Percentiles rank a stretch among this genome's conserved stretches.
Evolutionary conservation across 2,888 invertebrate genomes (phyloP).

Genomic region (Arctia plantaginis): DNA sequence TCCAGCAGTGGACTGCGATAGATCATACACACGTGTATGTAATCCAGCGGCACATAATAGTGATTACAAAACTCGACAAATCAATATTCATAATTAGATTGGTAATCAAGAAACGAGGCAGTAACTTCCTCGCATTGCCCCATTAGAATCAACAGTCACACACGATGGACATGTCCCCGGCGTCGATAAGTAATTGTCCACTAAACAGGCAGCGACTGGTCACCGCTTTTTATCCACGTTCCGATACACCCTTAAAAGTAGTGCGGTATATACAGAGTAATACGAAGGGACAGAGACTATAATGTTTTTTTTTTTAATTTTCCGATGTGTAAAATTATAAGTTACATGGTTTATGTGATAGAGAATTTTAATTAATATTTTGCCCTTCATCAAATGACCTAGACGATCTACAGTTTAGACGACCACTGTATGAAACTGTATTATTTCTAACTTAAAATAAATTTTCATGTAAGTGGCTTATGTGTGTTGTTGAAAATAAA

Average conservation of each 20-base stretch:
- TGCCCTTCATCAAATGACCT: too few relatives aligned
- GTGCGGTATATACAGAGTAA: slow-evolving; percentile 47
- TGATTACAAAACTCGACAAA: not conserved
- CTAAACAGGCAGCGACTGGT: slow-evolving; percentile 59
- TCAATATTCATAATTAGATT: not conserved
- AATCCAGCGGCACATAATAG: too few relatives aligned
- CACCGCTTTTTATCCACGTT: slow-evolving; percentile 58
- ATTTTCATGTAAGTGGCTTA: too few relatives aligned
- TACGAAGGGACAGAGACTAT: not conserved
- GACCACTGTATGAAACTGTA: too few relatives aligned
- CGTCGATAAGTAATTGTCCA: slow-evolving; percentile 75
- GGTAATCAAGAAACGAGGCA: slow-evolving; percentile 7
- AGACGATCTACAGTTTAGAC: too few relatives aligned
- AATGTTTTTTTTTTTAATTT: not conserved
- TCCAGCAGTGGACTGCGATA: too few relatives aligned
- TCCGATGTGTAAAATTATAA: too few relatives aligned
- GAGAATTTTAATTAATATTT: too few relatives aligned
- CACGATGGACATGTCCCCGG: slow-evolving; percentile 56
- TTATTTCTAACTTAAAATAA: too few relatives aligned
- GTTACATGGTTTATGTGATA: too few relatives aligned
- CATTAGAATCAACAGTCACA: slow-evolving; percentile 30
- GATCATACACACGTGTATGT: too few relatives aligned
- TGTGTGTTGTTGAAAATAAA: too few relatives aligned
- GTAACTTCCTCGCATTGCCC: not conserved
- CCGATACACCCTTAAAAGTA: slow-evolving; percentile 55